phyloP scores from a whole-genome alignment of 1,140 invertebrate genomes.

The Drosophila hydei region DNA sequence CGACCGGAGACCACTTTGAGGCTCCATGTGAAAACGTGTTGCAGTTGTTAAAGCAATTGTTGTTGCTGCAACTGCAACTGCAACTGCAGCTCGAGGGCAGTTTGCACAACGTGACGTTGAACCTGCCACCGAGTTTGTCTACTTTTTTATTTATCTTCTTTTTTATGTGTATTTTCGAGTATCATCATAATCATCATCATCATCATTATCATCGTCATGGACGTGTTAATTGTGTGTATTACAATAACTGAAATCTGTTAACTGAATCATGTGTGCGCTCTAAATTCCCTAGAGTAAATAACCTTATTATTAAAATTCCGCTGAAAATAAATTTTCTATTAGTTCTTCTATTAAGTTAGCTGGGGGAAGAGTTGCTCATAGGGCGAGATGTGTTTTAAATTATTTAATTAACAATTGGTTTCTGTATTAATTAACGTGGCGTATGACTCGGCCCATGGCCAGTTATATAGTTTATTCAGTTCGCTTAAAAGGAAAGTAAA shows the following conservation, averaged over 20 bases:
- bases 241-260: slow-evolving; percentile 21
- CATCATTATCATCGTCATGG: slow-evolving; percentile 4
- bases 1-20: slow-evolving; percentile 36
- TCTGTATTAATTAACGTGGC: too few relatives aligned
- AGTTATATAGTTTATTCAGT: too few relatives aligned
- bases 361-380: too few relatives aligned
- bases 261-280: slow-evolving; percentile 8
- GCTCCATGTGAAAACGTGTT: slow-evolving; percentile 52
- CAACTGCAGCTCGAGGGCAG: slow-evolving; percentile 24
- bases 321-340: neutral
- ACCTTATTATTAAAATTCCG: neutral
- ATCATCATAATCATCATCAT: slow-evolving; percentile 8
- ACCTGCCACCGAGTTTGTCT: slow-evolving; percentile 51
- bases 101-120: slow-evolving; percentile 67
- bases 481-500: too few relatives aligned
- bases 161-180: neutral
- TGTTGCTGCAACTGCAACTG: slow-evolving; percentile 19
- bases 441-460: too few relatives aligned
- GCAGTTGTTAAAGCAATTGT: slow-evolving; percentile 45
- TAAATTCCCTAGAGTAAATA: neutral
- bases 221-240: slow-evolving; percentile 74
- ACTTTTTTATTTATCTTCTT: neutral
- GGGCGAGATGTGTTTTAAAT: too few relatives aligned
- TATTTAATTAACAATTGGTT: too few relatives aligned
- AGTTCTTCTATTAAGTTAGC: too few relatives aligned